Conservation (phyloP, 2,888 invertebrate species). For the Andrena fulva region DNA sequence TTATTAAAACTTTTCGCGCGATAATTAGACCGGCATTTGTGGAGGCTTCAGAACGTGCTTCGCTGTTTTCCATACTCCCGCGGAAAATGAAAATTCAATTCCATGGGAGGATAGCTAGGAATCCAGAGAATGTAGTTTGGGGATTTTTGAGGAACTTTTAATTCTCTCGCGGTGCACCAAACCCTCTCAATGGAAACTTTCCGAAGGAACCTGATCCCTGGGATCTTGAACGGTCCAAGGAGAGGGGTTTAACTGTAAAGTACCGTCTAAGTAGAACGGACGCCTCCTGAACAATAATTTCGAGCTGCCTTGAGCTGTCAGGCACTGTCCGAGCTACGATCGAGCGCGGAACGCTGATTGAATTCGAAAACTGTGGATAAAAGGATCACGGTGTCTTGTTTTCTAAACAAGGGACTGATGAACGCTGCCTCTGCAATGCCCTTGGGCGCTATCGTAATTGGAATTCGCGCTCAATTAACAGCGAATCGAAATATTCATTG, state of each 20-base stretch:
- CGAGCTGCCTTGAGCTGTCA: neutral
- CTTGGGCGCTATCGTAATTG: neutral
- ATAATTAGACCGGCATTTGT: too few relatives aligned
- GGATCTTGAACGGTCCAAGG: neutral
- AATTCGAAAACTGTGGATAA: neutral
- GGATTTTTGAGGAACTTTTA: neutral
- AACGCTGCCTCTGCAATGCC: neutral
- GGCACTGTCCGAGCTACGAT: neutral
- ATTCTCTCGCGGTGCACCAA: neutral
- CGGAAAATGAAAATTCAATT: neutral
- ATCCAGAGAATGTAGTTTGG: neutral
- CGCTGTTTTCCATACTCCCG: neutral
- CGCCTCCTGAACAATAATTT: neutral
- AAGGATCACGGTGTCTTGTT: neutral
- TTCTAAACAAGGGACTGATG: neutral
- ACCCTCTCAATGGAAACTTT: neutral
- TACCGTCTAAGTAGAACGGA: neutral
- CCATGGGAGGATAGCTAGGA: neutral
- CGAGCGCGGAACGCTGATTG: neutral
- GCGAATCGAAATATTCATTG: neutral
- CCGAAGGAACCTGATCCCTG: neutral
- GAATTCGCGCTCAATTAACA: neutral
- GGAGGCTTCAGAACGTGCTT: too few relatives aligned
- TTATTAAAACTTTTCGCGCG: too few relatives aligned
- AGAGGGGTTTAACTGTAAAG: neutral